These are phyloP conservation scores for Brachyptera putata DNA, from an alignment of 2,888 invertebrate genomes.

Conservation along the genomic window DNA sequence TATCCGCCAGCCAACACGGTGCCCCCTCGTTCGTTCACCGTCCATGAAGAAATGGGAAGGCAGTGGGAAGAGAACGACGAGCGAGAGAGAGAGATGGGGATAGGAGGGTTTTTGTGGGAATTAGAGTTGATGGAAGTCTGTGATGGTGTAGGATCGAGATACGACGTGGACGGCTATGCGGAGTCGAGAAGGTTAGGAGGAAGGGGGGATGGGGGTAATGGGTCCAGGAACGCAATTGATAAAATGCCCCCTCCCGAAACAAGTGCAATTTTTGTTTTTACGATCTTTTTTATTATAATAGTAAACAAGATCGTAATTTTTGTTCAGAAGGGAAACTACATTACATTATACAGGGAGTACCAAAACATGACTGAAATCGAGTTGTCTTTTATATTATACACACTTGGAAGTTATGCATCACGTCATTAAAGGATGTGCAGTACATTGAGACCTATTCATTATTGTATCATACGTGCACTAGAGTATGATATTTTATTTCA, in stretches of 20 bases:
- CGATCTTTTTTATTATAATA: neutral
- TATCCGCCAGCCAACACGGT: conserved; percentile 19
- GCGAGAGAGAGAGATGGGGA: neutral
- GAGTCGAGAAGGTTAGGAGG: neutral
- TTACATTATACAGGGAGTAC: too few species aligned
- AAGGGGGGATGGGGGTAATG: neutral
- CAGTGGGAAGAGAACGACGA: too few species aligned
- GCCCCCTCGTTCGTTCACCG: neutral
- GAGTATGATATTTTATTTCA: too few species aligned
- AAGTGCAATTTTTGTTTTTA: neutral
- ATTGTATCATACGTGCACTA: too few species aligned
- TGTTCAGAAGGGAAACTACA: neutral
- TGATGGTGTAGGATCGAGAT: conserved; percentile 2
- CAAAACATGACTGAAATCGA: too few species aligned
- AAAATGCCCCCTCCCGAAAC: neutral
- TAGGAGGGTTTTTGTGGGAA: conserved; percentile 20
- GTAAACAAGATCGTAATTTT: conserved; percentile 8
- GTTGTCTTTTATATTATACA: too few species aligned
- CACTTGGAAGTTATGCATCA: too few species aligned
- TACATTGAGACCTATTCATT: too few species aligned
- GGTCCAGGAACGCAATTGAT: conserved; percentile 4
- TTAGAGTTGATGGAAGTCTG: conserved; percentile 27
- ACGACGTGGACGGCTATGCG: neutral
- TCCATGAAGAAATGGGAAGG: too few species aligned
- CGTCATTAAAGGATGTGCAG: too few species aligned